These are phyloP conservation scores for Drosophila melanica DNA, from an alignment of 1,140 invertebrate genomes.

Conservation along the genomic window DNA sequence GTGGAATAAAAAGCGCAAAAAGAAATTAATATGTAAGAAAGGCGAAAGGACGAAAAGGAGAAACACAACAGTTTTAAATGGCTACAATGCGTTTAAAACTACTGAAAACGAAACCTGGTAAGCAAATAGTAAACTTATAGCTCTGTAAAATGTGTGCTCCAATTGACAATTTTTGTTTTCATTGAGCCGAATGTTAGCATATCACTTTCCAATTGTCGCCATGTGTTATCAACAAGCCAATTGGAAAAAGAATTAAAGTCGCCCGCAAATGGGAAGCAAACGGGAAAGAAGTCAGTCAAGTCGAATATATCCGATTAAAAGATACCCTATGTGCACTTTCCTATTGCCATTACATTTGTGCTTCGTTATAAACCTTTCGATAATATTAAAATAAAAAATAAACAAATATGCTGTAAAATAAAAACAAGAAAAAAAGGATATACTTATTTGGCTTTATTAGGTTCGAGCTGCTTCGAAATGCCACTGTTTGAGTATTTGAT, in stretches of 20 bases:
- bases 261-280: slow-evolving; percentile 42
- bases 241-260: slow-evolving; percentile 59
- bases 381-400: no score
- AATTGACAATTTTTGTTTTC: slow-evolving; percentile 54
- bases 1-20: no score
- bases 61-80: neutral
- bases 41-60: no score
- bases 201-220: slow-evolving; percentile 67
- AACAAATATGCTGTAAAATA: no score
- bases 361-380: no score
- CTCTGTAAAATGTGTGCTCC: slow-evolving; percentile 34
- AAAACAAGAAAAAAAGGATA: no score
- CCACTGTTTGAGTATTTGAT: neutral
- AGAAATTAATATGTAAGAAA: no score
- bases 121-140: slow-evolving; percentile 27
- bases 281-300: slow-evolving; percentile 25
- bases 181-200: slow-evolving; percentile 53
- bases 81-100: neutral
- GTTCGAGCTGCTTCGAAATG: no score
- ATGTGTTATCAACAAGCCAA: slow-evolving; percentile 59
- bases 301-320: neutral
- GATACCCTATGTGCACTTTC: neutral
- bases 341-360: no score
- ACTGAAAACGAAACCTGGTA: neutral
- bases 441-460: no score